phyloP scores from a whole-genome alignment of 2,888 invertebrate species.

The Eupithecia subumbrata region DNA sequence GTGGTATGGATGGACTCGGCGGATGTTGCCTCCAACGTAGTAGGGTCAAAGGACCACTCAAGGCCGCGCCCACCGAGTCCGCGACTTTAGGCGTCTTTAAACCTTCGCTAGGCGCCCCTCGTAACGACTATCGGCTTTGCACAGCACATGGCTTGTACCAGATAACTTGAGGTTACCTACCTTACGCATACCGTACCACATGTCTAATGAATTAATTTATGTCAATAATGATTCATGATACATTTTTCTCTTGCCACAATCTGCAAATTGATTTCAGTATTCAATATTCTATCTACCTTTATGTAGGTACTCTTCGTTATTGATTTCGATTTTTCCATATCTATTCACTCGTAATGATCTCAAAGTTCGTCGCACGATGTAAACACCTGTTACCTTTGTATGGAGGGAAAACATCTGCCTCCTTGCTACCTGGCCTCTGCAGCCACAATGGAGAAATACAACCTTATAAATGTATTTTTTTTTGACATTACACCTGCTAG shows the following conservation, averaged over 20 bases:
- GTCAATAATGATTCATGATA: not conserved
- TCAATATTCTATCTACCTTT: not conserved
- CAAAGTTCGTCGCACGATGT: slow-evolving; percentile 6
- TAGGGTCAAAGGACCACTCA: slow-evolving; percentile 78
- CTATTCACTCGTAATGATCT: not conserved
- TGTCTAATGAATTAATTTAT: not conserved
- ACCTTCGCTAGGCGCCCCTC: slow-evolving; percentile 66
- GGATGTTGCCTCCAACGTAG: slow-evolving; percentile 60
- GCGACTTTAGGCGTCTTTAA: slow-evolving; percentile 71
- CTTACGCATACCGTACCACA: not conserved
- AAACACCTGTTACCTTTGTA: slow-evolving; percentile 30
- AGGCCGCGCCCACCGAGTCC: slow-evolving; percentile 67
- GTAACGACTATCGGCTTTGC: slow-evolving; percentile 37
- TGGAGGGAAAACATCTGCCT: slow-evolving; percentile 31
- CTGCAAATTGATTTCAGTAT: not conserved
- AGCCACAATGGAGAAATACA: slow-evolving; percentile 12
- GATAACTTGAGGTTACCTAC: not conserved
- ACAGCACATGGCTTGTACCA: slow-evolving; percentile 18
- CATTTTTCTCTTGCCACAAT: not conserved
- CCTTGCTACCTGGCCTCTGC: slow-evolving; percentile 9
- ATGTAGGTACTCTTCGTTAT: not conserved
- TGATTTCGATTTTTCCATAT: not conserved
- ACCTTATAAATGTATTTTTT: not conserved
- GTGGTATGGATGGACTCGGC: slow-evolving; percentile 63
- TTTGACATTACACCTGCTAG: not conserved